Percentiles rank a stretch among this genome's conserved stretches.
Conservation (phyloP, 2,888 invertebrate species). For the Marronus borbonicus region DNA sequence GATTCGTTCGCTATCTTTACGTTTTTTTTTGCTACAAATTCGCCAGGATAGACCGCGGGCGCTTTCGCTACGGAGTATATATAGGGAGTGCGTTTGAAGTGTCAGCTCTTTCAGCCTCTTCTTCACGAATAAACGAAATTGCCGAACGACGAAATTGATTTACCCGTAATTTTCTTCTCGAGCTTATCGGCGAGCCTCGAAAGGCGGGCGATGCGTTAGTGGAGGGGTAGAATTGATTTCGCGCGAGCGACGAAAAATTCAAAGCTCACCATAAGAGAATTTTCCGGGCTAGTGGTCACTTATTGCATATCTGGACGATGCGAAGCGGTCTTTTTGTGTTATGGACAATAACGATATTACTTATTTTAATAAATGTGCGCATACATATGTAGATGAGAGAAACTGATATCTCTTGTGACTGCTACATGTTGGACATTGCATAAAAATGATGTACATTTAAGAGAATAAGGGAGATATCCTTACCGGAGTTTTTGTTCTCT, state of each 20-base stretch:
- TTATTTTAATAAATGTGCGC: not conserved
- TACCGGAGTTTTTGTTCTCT: too few species aligned
- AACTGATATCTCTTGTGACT: too few species aligned
- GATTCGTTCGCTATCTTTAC: conserved; percentile 4
- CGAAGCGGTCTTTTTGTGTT: conserved; percentile 10
- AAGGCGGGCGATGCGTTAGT: not conserved
- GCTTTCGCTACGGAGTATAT: not conserved
- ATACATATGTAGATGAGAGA: not conserved
- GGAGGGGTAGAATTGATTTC: conserved; percentile 45
- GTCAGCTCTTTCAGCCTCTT: conserved; percentile 36
- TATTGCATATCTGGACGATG: conserved; percentile 31
- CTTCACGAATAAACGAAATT: conserved; percentile 49
- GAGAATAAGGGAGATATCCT: too few species aligned
- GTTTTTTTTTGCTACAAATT: conserved; percentile 16
- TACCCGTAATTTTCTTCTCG: conserved; percentile 50
- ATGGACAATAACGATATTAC: conserved; percentile 2
- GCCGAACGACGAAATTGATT: conserved; percentile 51
- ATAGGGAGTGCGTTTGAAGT: conserved; percentile 33
- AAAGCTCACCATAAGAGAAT: conserved; percentile 37
- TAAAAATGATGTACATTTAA: too few species aligned
- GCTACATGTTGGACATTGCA: too few species aligned
- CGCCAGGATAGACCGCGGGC: not conserved
- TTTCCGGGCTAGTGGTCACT: conserved; percentile 12
- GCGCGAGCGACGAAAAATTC: conserved; percentile 44
- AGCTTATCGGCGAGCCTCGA: conserved; percentile 3